These are phyloP conservation scores for Thera britannica DNA, from an alignment of 2,888 invertebrate genomes.

Conservation along the genomic window DNA sequence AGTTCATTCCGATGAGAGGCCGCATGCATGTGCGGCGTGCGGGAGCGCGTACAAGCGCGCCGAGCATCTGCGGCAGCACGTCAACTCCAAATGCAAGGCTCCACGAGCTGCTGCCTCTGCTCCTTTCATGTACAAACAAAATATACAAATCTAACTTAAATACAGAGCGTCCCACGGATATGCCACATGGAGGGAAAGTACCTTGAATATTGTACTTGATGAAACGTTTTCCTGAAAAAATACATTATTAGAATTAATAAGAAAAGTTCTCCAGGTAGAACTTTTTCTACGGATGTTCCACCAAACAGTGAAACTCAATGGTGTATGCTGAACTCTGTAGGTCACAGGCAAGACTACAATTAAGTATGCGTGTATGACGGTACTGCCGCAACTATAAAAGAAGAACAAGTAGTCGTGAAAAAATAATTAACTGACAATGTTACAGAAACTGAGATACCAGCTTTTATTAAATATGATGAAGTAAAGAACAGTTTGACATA, in stretches of 20 bases:
- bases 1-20: constrained; percentile 10
- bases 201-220: too few species aligned
- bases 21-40: constrained; percentile 12
- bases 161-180: too few species aligned
- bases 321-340: background rate
- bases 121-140: background rate
- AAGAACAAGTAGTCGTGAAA: constrained; percentile 9
- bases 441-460: background rate
- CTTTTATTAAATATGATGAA: background rate
- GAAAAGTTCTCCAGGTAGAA: background rate
- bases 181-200: too few species aligned
- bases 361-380: background rate
- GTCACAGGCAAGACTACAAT: background rate
- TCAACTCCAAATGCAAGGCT: constrained; percentile 19
- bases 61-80: constrained; percentile 17
- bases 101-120: background rate
- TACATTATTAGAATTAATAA: too few species aligned
- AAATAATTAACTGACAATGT: constrained; percentile 7
- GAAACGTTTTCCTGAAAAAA: too few species aligned
- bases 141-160: background rate
- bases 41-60: constrained; percentile 17
- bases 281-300: constrained; percentile 8
- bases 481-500: background rate
- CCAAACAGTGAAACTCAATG: background rate
- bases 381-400: background rate